Conservation (phyloP, 2,888 invertebrate genomes). For the Trileptium ribeirensis region DNA sequence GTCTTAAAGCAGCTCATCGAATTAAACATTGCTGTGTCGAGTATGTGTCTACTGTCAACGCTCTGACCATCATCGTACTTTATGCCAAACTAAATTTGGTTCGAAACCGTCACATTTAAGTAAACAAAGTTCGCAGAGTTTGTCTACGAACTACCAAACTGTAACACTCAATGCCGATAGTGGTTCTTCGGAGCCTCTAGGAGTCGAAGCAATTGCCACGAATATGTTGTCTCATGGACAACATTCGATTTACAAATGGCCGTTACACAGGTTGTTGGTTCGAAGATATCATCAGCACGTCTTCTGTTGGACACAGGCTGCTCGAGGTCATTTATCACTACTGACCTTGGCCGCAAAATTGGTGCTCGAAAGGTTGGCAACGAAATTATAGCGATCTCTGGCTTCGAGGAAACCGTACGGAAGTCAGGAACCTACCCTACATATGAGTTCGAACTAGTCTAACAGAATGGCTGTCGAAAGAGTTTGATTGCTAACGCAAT, state of each 20-base stretch:
- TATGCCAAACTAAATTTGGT: conserved; percentile 2
- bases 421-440: background rate
- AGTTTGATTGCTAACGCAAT: background rate
- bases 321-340: background rate
- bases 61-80: background rate
- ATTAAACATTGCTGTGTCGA: background rate
- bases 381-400: background rate
- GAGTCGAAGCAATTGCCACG: background rate
- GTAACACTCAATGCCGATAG: background rate
- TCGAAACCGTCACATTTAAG: background rate
- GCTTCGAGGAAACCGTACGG: background rate
- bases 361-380: background rate
- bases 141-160: background rate
- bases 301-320: background rate
- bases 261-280: background rate
- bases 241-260: conserved; percentile 11
- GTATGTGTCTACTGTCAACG: background rate
- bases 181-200: background rate
- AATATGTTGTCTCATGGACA: conserved; percentile 15
- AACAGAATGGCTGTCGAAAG: background rate
- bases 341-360: background rate
- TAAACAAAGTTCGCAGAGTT: background rate
- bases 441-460: background rate
- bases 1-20: background rate
- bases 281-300: background rate